Evolutionary conservation across 23 tunicate species (phyloP), one percentile per base, ranked within the genome.

Genomic region (Clavelina lepadiformis): DNA sequence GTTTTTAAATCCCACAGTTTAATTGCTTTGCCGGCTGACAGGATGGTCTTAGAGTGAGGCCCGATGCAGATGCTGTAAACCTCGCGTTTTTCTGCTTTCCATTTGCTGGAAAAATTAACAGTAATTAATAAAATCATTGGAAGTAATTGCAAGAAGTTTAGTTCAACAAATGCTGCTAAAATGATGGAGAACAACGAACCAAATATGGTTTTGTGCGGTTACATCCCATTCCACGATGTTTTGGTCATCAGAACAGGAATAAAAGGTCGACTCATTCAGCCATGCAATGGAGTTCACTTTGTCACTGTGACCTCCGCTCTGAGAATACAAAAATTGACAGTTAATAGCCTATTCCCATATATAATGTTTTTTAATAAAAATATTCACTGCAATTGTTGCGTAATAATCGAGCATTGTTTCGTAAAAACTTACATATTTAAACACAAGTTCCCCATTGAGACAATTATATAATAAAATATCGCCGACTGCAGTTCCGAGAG

Each of bases 1-100:
- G 87, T 73, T 59, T 87, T 79, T 23, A 87, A 59, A 62, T 79
- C 85, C 96, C 96, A 87, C 61, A 87, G 50, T 58, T 74, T 73
- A 24, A 87, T 87, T 31, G 45, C 54, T 60, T 74, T 79, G 31
- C 87, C 96, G 22, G 87, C 96, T 33, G 87, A 63, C 32, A 87
- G 37, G 7, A 87, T 31, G 46, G 96, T 73, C 52, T 54, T 61
- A 21, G 73, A 60, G 52, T 79, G 55, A 2, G 96, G 82, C 36
- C 86, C 86, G 2, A 87, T 53, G 35, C 61, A 56, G 20, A 87
- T 35, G 25, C 86, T 73, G 77, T 50, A 54, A 15, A 87, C 63
- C 11, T 73, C 85, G 15, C 82, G 61, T 56, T 73, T 73, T 52
- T 79, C 82, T 13, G 72, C 96, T 73, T 79, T 73, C 96, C 96